Base-by-base conservation (phyloP, 2,113 vertebrate genomes). In the Aix galericulata region DNA sequence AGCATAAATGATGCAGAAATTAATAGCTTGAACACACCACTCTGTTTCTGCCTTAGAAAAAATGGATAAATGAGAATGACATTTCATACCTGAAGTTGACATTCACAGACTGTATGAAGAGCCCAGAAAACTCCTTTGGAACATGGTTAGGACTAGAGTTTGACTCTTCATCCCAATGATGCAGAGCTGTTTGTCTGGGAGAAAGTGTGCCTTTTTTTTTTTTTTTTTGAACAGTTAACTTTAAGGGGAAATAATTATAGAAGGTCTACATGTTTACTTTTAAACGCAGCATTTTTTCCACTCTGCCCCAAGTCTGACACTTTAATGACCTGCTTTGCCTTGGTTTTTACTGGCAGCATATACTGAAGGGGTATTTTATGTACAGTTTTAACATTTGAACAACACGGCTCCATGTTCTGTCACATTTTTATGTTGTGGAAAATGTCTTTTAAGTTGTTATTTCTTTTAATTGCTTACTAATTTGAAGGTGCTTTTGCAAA, bases 291-390 rank as follows among this genome's bases (percentile, higher is more conserved):
- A 73, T 98, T 98, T 98, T 97, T 97, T 97, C 97, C 96, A 98
- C 97, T 97, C 96, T 95, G 96, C 91, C 97, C 96, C 89, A 91
- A 88, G 96, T 95, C 97, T 98, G 98, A 98, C 97, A 89, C 97
- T 98, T 98, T 98, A 98, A 98, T 97, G 97, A 97, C 95, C 97
- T 97, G 80, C 94, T 94, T 97, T 96, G 95, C 96, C 96, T 97
- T 96, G 68, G 83, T 78, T 95, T 98, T 98, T 96, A 95, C 72
- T 93, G 96, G 96, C 97, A 94, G 73, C 72, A 89, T 95, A 78
- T 86, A 95, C 93, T 93, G 97, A 97, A 93, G 95, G 97, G 88
- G 94, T 78, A 95, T 93, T 98, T 97, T 97, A 97, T 97, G 91
- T 92, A 96, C 95, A 95, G 95, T 97, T 96, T 97, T 97, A 98